These are phyloP conservation scores for Ceratina australensis DNA, from an alignment of 1,140 invertebrate species.

Conservation along the genomic window DNA sequence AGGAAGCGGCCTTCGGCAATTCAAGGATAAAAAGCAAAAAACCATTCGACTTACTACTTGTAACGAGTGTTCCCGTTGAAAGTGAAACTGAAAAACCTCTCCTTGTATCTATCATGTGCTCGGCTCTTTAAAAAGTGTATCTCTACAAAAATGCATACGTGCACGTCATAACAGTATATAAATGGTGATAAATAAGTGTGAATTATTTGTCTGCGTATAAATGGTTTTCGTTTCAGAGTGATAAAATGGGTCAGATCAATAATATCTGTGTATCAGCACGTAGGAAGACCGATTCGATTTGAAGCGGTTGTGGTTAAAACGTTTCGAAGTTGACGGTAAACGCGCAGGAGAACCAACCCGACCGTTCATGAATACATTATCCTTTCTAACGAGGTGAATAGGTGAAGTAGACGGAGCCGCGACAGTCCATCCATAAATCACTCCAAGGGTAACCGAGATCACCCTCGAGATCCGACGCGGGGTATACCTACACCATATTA, in stretches of 20 bases:
- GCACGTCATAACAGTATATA: neutral
- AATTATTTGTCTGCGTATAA: too few species aligned
- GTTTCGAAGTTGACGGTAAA: constrained; percentile 34
- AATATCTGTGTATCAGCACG: too few species aligned
- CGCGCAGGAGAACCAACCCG: constrained; percentile 46
- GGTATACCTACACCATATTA: constrained; percentile 38
- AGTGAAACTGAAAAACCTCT: neutral
- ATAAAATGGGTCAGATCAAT: too few species aligned
- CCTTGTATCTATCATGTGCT: too few species aligned
- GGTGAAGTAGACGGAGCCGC: constrained; percentile 73
- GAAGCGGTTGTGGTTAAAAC: neutral
- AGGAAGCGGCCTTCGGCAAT: constrained; percentile 16
- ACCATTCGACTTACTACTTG: neutral
- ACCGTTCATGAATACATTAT: constrained; percentile 75
- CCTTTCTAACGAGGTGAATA: constrained; percentile 76
- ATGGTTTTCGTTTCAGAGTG: too few species aligned
- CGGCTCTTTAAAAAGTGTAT: too few species aligned
- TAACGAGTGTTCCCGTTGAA: neutral
- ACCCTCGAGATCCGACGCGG: constrained; percentile 30
- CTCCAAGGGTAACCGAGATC: constrained; percentile 65
- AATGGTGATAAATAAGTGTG: too few species aligned
- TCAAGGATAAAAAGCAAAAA: constrained; percentile 15
- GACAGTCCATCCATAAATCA: constrained; percentile 73
- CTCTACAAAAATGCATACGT: neutral
- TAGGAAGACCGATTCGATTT: constrained; percentile 17